phyloP scores from a whole-genome alignment of 2,797 vertebrate species.

The Nannoperca obscura region DNA sequence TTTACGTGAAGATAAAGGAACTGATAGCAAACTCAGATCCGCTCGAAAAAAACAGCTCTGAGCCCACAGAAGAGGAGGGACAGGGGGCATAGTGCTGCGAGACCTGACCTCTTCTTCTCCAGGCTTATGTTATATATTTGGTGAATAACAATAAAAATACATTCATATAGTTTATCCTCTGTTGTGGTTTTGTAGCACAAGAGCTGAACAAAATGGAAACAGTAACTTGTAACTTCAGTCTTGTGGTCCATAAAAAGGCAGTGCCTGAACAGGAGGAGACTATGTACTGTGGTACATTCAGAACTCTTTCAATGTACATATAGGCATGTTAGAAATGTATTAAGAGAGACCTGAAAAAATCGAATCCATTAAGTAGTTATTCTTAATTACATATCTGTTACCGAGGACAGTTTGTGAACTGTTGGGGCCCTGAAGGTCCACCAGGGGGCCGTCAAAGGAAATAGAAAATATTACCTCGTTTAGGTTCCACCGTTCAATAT shows the following conservation, averaged over 20 bases:
- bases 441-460: background rate
- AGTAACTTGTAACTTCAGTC: background rate
- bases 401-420: background rate
- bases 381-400: background rate
- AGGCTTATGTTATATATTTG: background rate
- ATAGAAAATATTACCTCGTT: background rate
- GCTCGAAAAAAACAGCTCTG: slow-evolving; percentile 46
- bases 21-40: slow-evolving; percentile 69
- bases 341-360: background rate
- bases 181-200: background rate
- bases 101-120: background rate
- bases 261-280: background rate
- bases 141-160: slow-evolving; percentile 3
- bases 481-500: background rate
- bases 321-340: background rate
- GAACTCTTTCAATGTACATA: background rate
- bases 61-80: slow-evolving; percentile 58
- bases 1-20: slow-evolving; percentile 76
- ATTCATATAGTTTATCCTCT: background rate
- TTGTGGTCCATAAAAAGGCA: background rate
- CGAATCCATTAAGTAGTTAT: background rate
- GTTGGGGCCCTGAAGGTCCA: background rate
- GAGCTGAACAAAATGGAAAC: background rate
- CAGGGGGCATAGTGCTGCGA: slow-evolving; percentile 18
- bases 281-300: slow-evolving; percentile 12